phyloP scores from a whole-genome alignment of 1,140 invertebrate species.

The Atta texana region DNA sequence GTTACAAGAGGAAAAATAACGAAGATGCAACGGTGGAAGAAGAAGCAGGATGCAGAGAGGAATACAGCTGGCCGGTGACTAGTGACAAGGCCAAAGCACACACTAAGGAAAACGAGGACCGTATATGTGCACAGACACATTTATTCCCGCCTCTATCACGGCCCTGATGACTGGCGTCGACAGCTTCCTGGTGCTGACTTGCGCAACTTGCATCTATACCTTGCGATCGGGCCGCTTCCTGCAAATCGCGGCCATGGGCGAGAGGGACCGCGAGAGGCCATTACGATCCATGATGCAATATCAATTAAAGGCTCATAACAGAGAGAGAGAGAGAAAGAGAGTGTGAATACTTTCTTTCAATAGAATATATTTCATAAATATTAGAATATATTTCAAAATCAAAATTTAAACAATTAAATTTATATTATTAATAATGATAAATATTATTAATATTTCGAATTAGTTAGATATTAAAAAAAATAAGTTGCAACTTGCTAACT shows the following conservation, averaged over 20 bases:
- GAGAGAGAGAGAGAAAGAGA: not conserved
- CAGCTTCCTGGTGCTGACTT: slow-evolving; percentile 66
- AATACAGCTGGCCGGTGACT: slow-evolving; percentile 45
- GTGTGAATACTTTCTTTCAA: slow-evolving; percentile 1
- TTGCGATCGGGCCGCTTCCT: slow-evolving; percentile 55
- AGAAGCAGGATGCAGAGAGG: slow-evolving; percentile 41
- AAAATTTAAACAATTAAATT: not conserved
- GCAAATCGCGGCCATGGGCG: slow-evolving; percentile 45
- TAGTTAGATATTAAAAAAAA: not conserved
- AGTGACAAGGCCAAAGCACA: slow-evolving; percentile 56
- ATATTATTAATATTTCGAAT: not conserved
- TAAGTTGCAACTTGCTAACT: not conserved
- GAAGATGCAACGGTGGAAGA: not conserved
- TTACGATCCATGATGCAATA: slow-evolving; percentile 31
- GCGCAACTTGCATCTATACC: slow-evolving; percentile 55
- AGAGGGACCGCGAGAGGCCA: slow-evolving; percentile 19
- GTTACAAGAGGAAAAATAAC: not conserved
- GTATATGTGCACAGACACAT: slow-evolving; percentile 46
- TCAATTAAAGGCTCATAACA: slow-evolving; percentile 1
- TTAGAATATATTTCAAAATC: not conserved
- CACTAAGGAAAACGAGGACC: slow-evolving; percentile 46
- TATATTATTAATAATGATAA: not conserved
- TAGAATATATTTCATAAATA: not conserved
- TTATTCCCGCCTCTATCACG: slow-evolving; percentile 60
- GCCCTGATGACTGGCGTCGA: slow-evolving; percentile 52